These are phyloP conservation scores for Drosophila pallidifrons DNA, from an alignment of 1,140 invertebrate species.

Conservation along the genomic window DNA sequence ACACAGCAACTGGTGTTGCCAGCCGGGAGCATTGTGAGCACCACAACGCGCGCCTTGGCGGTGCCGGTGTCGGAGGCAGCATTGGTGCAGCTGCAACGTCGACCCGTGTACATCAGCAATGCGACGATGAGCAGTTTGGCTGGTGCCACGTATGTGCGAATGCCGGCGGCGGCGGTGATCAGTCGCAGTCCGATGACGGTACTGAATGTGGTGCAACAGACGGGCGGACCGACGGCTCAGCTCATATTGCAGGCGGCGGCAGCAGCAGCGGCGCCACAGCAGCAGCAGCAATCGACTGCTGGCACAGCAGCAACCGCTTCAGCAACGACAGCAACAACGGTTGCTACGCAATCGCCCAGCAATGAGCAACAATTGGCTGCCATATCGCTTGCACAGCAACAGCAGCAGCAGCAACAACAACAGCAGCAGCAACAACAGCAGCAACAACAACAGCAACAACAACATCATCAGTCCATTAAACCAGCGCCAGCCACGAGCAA, in stretches of 20 bases:
- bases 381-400: constrained; percentile 36
- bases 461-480: constrained; percentile 43
- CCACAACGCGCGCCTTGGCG: constrained; percentile 65
- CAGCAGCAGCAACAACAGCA: constrained; percentile 34
- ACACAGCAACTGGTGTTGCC: constrained; percentile 60
- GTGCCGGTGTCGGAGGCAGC: constrained; percentile 79
- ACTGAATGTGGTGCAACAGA: constrained; percentile 79
- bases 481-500: constrained; percentile 30
- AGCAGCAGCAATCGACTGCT: constrained; percentile 40
- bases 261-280: constrained; percentile 34
- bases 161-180: constrained; percentile 74
- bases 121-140: constrained; percentile 62
- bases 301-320: constrained; percentile 38
- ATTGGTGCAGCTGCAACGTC: constrained; percentile 76
- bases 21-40: constrained; percentile 77
- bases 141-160: constrained; percentile 72
- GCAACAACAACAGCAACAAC: constrained; percentile 33
- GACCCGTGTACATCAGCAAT: constrained; percentile 81
- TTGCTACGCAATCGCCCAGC: constrained; percentile 14
- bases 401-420: constrained; percentile 36
- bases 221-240: constrained; percentile 65
- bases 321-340: constrained; percentile 23
- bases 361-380: constrained; percentile 39
- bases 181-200: constrained; percentile 83
- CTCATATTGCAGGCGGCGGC: constrained; percentile 72